These are phyloP conservation scores for Gallinago media DNA, from an alignment of 2,113 vertebrate genomes.

Conservation along the genomic window DNA sequence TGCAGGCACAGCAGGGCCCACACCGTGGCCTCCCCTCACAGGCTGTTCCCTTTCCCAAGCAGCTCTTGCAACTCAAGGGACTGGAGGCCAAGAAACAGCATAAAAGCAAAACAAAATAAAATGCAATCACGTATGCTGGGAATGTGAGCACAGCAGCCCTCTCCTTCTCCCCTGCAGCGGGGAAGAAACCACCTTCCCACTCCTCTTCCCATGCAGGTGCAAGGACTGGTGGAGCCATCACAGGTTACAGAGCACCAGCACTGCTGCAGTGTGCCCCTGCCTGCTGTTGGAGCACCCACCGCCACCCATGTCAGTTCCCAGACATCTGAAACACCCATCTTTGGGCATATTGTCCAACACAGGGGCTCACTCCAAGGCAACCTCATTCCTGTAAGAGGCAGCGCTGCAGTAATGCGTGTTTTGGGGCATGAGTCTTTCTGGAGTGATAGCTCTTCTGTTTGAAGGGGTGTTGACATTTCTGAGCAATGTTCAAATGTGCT, in stretches of 20 bases:
- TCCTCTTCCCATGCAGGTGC: rapidly evolving
- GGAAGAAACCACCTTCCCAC: not conserved
- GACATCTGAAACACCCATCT: too few species aligned
- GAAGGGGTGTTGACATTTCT: not conserved
- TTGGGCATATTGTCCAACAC: not conserved
- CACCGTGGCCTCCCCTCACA: rapidly evolving
- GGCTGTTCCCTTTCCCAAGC: not conserved
- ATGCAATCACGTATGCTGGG: rapidly evolving
- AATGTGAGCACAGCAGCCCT: not conserved
- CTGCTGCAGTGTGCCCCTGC: not conserved
- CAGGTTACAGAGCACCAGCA: rapidly evolving
- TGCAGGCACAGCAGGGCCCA: not conserved
- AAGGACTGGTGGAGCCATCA: rapidly evolving
- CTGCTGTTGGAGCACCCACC: not conserved
- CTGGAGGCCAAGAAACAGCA: not conserved
- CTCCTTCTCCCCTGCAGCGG: not conserved
- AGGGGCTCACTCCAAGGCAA: not conserved
- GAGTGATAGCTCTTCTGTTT: rapidly evolving
- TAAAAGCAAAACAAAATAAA: not conserved
- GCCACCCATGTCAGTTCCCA: not conserved
- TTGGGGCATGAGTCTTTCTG: not conserved
- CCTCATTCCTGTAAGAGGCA: not conserved
- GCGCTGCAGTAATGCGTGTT: not conserved
- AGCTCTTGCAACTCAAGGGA: not conserved
- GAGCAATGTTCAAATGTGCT: not conserved